Conservation (phyloP, 2,797 vertebrate genomes). For the Aulostomus chinensis region DNA sequence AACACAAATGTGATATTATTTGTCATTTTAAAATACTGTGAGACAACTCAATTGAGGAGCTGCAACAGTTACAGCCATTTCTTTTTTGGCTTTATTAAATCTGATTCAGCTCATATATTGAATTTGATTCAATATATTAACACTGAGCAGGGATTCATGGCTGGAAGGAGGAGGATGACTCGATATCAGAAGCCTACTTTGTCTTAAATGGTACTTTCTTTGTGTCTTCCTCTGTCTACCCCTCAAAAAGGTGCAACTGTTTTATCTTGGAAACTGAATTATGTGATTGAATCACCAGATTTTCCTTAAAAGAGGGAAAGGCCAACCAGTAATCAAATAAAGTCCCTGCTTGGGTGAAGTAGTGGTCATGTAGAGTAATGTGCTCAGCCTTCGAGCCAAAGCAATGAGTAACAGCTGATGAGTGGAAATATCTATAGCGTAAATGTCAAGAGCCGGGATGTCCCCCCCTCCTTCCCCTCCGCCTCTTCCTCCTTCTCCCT, state of each 20-base stretch:
- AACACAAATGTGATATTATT: too few relatives aligned
- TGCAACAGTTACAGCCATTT: too few relatives aligned
- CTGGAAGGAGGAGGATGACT: too few relatives aligned
- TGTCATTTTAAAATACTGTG: too few relatives aligned
- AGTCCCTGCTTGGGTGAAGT: conserved; percentile 35
- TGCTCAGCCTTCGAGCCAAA: conserved; percentile 38
- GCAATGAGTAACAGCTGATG: conserved; percentile 64
- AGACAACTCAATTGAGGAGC: too few relatives aligned
- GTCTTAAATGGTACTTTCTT: not conserved
- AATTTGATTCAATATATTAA: too few relatives aligned
- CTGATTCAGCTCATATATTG: too few relatives aligned
- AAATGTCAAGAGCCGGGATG: conserved; percentile 32
- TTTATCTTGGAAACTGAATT: conserved; percentile 42
- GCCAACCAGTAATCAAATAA: conserved; percentile 45
- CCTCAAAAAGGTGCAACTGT: conserved; percentile 11
- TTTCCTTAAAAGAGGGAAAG: conserved; percentile 41
- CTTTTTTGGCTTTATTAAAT: too few relatives aligned
- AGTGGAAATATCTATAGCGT: conserved; percentile 66
- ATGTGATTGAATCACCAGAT: conserved; percentile 37
- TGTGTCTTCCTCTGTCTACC: not conserved
- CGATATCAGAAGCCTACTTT: not conserved
- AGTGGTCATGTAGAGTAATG: conserved; percentile 39
- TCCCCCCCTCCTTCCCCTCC: conserved; percentile 18
- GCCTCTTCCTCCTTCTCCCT: conserved; percentile 9
- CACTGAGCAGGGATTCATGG: too few relatives aligned